Conservation (phyloP, 2,797 vertebrate species). For the Aphelocoma californica region DNA sequence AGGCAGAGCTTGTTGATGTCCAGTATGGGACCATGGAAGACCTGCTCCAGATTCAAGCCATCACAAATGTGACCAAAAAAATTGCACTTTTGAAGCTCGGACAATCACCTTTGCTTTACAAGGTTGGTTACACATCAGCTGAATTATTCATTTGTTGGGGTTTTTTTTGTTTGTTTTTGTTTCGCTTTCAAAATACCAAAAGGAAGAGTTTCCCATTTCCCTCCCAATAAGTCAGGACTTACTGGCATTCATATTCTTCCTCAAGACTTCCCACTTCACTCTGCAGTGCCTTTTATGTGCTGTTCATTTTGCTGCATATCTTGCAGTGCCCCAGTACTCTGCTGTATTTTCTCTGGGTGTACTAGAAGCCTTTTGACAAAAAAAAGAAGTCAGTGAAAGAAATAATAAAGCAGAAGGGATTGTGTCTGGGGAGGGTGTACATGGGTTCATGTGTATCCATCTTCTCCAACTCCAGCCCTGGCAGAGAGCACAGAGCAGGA, state of each 20-base stretch:
- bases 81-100: conserved; percentile 92
- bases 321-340: neutral
- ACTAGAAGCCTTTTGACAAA: neutral
- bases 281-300: neutral
- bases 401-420: neutral
- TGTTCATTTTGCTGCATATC: neutral
- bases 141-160: neutral
- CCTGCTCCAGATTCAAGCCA: conserved; percentile 75
- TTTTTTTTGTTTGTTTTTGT: neutral
- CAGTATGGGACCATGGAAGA: conserved; percentile 85
- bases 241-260: neutral
- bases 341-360: neutral
- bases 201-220: neutral
- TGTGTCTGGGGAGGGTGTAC: neutral
- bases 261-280: neutral
- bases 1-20: conserved; percentile 90
- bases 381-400: neutral
- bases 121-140: conserved; percentile 75
- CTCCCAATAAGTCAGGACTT: neutral
- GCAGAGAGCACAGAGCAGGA: neutral
- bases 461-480: neutral
- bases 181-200: neutral
- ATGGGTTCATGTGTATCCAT: accelerated
- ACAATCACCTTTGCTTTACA: conserved; percentile 87
- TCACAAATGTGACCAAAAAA: conserved; percentile 81